These are phyloP conservation scores for Zoanthus sociatus DNA, from an alignment of 92 coral and sea anemone genomes.

Conservation along the genomic window DNA sequence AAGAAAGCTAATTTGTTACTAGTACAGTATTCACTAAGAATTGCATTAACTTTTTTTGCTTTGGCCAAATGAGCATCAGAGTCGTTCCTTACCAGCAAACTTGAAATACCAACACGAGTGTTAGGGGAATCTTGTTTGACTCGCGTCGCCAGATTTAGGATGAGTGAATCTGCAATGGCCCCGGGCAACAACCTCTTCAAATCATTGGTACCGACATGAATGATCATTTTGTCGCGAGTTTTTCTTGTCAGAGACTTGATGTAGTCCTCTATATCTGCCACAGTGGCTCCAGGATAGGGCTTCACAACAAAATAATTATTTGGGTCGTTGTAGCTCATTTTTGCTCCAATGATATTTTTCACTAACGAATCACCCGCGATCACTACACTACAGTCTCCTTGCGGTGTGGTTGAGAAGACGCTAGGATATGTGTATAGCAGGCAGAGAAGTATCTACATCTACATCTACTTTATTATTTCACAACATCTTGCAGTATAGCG, in stretches of 20 bases:
- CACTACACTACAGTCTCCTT: slow-evolving; percentile 28
- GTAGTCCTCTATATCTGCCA: slow-evolving; percentile 46
- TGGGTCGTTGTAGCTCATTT: slow-evolving; percentile 30
- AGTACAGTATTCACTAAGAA: slow-evolving; percentile 50
- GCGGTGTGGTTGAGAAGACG: slow-evolving; percentile 15
- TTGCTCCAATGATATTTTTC: slow-evolving; percentile 49
- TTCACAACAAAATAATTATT: slow-evolving; percentile 28
- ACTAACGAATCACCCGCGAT: slow-evolving; percentile 51
- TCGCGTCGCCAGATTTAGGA: slow-evolving; percentile 50
- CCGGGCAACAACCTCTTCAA: slow-evolving; percentile 52
- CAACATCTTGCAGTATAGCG: too few species aligned
- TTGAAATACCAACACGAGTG: slow-evolving; percentile 49
- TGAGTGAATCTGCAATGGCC: slow-evolving; percentile 47
- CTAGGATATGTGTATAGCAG: slow-evolving; percentile 6
- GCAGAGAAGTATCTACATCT: not conserved
- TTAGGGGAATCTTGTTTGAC: slow-evolving; percentile 56
- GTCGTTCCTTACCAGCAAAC: slow-evolving; percentile 45
- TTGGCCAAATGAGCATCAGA: slow-evolving; percentile 25
- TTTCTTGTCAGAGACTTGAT: slow-evolving; percentile 45
- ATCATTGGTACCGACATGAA: slow-evolving; percentile 46
- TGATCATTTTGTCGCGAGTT: slow-evolving; percentile 40
- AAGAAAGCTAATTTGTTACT: slow-evolving; percentile 52
- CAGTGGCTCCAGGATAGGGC: slow-evolving; percentile 54
- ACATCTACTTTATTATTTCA: too few species aligned
- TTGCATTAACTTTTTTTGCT: slow-evolving; percentile 42